A percentile compares a stretch with the other conserved stretches of the same genome.
Conservation (phyloP, 2,888 invertebrate species). For the Willowsia nigromaculata region DNA sequence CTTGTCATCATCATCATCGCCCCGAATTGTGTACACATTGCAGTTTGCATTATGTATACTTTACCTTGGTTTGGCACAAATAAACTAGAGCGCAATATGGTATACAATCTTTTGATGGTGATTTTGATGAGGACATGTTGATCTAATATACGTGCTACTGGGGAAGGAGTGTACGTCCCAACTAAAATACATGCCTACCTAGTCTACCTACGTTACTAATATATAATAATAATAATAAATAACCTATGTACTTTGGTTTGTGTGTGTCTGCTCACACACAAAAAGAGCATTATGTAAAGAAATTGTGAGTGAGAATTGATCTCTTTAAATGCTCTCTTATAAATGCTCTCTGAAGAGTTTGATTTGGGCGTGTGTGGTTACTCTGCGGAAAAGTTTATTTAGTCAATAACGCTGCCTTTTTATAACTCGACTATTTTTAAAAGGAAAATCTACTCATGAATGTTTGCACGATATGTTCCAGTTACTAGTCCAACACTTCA, state of each 20-base stretch:
- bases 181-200: not conserved
- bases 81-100: not conserved
- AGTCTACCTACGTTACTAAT: not conserved
- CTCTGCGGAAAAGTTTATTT: slow-evolving; percentile 22
- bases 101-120: slow-evolving; percentile 44
- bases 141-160: slow-evolving; percentile 10
- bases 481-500: slow-evolving; percentile 8
- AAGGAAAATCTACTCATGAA: slow-evolving; percentile 23
- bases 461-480: slow-evolving; percentile 48
- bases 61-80: slow-evolving; percentile 2
- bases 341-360: slow-evolving; percentile 32
- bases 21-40: slow-evolving; percentile 62
- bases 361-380: slow-evolving; percentile 55
- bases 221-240: not conserved
- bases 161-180: not conserved
- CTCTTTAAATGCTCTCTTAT: slow-evolving; percentile 48
- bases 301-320: slow-evolving; percentile 53
- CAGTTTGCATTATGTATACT: slow-evolving; percentile 53
- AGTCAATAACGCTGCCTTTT: slow-evolving; percentile 30
- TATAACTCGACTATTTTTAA: slow-evolving; percentile 1
- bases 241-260: not conserved
- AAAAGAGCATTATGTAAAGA: not conserved
- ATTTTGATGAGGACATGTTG: slow-evolving; percentile 30
- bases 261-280: not conserved
- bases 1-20: slow-evolving; percentile 56